Conservation (phyloP, 2,797 vertebrate species). For the Cyclopterus lumpus region DNA sequence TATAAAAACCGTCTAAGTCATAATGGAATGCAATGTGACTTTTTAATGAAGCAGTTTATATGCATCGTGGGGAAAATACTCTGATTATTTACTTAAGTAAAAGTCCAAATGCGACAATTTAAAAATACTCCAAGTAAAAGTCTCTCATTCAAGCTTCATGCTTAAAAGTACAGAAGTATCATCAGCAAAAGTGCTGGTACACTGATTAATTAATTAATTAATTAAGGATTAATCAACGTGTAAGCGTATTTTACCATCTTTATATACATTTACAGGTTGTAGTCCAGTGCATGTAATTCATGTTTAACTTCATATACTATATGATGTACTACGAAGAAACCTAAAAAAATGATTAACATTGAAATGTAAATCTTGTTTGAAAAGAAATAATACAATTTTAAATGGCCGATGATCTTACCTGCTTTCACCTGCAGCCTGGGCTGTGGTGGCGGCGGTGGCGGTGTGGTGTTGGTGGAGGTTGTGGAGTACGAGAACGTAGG, state of each 20-base stretch:
- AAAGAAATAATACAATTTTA: background rate
- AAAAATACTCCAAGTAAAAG: background rate
- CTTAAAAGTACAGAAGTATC: background rate
- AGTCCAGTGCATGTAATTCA: background rate
- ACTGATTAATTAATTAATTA: too few relatives aligned
- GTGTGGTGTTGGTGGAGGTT: conserved; percentile 81
- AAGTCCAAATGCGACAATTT: background rate
- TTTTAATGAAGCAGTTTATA: background rate
- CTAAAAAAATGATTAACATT: background rate
- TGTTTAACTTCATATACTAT: too few relatives aligned
- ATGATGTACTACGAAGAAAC: too few relatives aligned
- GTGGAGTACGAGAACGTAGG: conserved; percentile 85
- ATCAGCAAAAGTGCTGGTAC: background rate
- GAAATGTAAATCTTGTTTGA: background rate
- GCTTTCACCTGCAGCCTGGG: conserved; percentile 87
- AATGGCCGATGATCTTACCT: conserved; percentile 72
- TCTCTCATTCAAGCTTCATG: background rate
- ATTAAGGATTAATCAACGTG: background rate
- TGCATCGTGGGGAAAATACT: background rate
- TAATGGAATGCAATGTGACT: background rate
- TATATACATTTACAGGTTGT: background rate
- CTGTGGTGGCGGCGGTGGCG: conserved; percentile 77
- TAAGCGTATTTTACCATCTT: background rate
- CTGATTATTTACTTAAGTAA: background rate
- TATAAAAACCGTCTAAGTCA: too few relatives aligned